Conservation (phyloP, 2,113 vertebrate genomes). For the Daboia siamensis region DNA sequence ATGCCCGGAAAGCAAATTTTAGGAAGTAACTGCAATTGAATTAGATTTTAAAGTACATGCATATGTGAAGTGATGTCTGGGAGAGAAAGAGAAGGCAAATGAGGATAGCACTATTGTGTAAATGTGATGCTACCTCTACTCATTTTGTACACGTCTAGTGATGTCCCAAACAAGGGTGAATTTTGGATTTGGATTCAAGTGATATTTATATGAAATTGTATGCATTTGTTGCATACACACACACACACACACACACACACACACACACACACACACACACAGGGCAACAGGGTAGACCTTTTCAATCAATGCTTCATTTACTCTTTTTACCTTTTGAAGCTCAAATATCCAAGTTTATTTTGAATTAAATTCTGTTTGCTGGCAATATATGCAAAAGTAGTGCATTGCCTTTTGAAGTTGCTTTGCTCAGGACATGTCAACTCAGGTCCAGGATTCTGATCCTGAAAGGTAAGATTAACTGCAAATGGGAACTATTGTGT, state of each 20-base stretch:
- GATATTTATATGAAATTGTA: not conserved
- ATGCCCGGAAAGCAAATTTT: not conserved
- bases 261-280: not conserved
- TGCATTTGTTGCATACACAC: not conserved
- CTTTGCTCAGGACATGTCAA: not conserved
- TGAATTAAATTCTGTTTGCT: constrained; percentile 8
- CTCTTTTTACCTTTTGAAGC: not conserved
- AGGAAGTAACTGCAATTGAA: not conserved
- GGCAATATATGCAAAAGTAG: not conserved
- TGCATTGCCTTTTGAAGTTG: not conserved
- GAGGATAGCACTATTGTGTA: not conserved
- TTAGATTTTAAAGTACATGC: not conserved
- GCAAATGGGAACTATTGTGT: not conserved
- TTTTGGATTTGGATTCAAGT: not conserved
- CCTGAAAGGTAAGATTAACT: not conserved
- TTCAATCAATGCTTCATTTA: constrained; percentile 8
- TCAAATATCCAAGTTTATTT: not conserved
- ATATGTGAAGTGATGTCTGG: not conserved
- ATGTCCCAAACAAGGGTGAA: not conserved
- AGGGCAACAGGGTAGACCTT: not conserved
- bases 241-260: not conserved
- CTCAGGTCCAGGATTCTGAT: not conserved
- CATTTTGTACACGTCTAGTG: not conserved
- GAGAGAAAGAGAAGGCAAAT: not conserved
- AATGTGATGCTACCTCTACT: not conserved